Evolutionary conservation across 2,888 invertebrate genomes (phyloP), one percentile per base, ranked within the genome.

Genomic region (Crocallis elinguaria): DNA sequence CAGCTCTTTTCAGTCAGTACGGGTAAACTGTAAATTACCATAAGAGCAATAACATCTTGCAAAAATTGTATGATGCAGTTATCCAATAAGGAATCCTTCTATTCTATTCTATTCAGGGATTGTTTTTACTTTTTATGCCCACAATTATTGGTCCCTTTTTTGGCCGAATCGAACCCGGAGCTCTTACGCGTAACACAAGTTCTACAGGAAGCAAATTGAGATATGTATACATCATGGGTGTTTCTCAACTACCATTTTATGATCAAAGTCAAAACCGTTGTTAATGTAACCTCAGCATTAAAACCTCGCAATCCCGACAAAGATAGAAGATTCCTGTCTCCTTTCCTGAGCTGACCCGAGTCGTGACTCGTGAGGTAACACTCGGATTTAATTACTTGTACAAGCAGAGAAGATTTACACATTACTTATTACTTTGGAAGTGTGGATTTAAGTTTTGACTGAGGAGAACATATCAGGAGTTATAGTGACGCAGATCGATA

Each of bases 341-440:
- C 53, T 54, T 57, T 54, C 56, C 56, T 60, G 30, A 21, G 19
- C 56, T 59, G 25, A 21, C 11, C 36, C 19, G 11, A 53, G 63
- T 71, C 71, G 68, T 73, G 72, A 74, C 2, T 25, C n/a, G 2
- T 25, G n/a, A 2, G 64, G 64, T 67, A 73, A 76, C 69, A 64
- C 69, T 69, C 60, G 69, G 66, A 77, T 84, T 87, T 86, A 87
- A 88, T 88, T 86, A 84, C 83, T 79, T 75, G 69, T 75, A 70
- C 78, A 73, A 73, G 73, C 74, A 69, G 66, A 69, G 66, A 73
- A 83, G 79, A 87, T 84, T 86, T 85, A 86, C 75, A 75, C 69
- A 71, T 73, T 73, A 67, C 70, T 82, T 83, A 82, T 84, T 83
- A 84, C 83, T 82, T 77, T 80, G 76, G 80, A 79, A 77, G 80